These are phyloP conservation scores for Craterocephalus amniculus DNA, from an alignment of 2,797 vertebrate species.

Conservation along the genomic window DNA sequence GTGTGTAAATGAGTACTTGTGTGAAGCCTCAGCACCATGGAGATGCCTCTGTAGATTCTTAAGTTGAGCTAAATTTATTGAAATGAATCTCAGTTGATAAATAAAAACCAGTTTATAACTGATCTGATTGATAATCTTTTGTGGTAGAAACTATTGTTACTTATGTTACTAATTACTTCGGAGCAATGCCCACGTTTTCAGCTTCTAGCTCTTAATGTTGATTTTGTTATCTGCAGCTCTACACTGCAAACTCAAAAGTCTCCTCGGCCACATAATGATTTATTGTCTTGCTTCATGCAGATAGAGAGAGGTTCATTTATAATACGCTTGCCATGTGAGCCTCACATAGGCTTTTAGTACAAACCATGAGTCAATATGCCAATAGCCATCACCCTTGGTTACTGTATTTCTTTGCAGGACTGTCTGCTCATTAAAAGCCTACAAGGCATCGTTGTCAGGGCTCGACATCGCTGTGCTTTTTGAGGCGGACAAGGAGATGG, in stretches of 20 bases:
- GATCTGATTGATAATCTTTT: background rate
- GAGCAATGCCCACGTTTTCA: slow-evolving; percentile 1
- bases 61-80: background rate
- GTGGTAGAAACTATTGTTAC: no score
- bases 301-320: slow-evolving; percentile 61
- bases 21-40: background rate
- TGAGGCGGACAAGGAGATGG: slow-evolving; percentile 21
- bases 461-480: slow-evolving; percentile 11
- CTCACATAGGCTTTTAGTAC: slow-evolving; percentile 54
- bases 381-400: slow-evolving; percentile 64
- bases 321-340: slow-evolving; percentile 41
- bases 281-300: slow-evolving; percentile 57
- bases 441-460: slow-evolving; percentile 35
- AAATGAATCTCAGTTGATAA: background rate
- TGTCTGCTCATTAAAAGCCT: slow-evolving; percentile 57
- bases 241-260: slow-evolving; percentile 29
- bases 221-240: slow-evolving; percentile 35
- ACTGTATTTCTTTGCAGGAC: slow-evolving; percentile 56
- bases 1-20: background rate
- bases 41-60: background rate
- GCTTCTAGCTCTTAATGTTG: slow-evolving; percentile 17
- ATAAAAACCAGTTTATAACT: background rate
- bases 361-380: slow-evolving; percentile 69
- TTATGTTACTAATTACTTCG: background rate
- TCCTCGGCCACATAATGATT: slow-evolving; percentile 59